These are phyloP conservation scores for Macrocentrus cingulum DNA, from an alignment of 1,140 invertebrate species.

Conservation along the genomic window DNA sequence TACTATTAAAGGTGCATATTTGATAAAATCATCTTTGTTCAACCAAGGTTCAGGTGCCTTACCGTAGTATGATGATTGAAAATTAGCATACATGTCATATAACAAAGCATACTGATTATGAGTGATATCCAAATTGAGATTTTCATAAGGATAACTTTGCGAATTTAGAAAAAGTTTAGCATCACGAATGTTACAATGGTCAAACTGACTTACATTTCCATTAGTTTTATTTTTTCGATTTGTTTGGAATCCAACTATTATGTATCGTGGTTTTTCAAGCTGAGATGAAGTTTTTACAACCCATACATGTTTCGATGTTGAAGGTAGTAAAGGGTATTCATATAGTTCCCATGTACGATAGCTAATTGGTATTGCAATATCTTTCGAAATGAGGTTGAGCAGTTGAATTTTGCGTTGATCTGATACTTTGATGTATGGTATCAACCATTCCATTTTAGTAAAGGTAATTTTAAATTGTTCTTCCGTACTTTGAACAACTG, in stretches of 20 bases:
- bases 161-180: slow-evolving; percentile 29
- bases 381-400: slow-evolving; percentile 26
- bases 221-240: slow-evolving; percentile 19
- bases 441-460: slow-evolving; percentile 19
- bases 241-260: slow-evolving; percentile 31
- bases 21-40: neutral
- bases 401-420: slow-evolving; percentile 18
- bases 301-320: slow-evolving; percentile 36
- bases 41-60: neutral
- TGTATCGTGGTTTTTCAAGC: slow-evolving; percentile 28
- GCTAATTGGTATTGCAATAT: slow-evolving; percentile 31
- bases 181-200: slow-evolving; percentile 26
- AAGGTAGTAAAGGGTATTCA: slow-evolving; percentile 41
- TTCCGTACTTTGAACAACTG: slow-evolving; percentile 12
- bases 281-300: slow-evolving; percentile 17
- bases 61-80: slow-evolving; percentile 24
- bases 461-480: slow-evolving; percentile 17
- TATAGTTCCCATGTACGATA: slow-evolving; percentile 47
- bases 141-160: slow-evolving; percentile 24
- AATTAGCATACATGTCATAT: slow-evolving; percentile 25
- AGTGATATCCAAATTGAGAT: slow-evolving; percentile 21
- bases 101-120: slow-evolving; percentile 24
- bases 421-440: slow-evolving; percentile 18
- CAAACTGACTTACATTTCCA: slow-evolving; percentile 20
- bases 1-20: neutral